These are phyloP conservation scores for Corythoichthys haematopterus DNA, from an alignment of 2,113 vertebrate species.

Conservation along the genomic window DNA sequence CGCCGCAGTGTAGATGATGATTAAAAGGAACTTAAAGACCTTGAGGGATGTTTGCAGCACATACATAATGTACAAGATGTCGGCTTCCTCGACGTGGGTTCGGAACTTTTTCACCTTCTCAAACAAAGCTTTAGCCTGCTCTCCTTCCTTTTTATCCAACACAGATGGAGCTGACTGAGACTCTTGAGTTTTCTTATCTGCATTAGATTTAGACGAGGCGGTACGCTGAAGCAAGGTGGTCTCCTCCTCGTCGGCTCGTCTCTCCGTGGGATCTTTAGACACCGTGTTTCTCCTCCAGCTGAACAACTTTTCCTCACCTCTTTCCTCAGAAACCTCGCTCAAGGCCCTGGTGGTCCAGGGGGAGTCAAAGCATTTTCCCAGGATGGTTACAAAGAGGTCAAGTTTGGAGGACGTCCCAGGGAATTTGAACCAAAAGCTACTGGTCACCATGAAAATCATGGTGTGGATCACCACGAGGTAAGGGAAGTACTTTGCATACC, in stretches of 20 bases:
- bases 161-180: slow-evolving; percentile 63
- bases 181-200: slow-evolving; percentile 72
- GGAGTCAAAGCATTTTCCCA: slow-evolving; percentile 85
- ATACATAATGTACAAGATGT: slow-evolving; percentile 83
- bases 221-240: slow-evolving; percentile 47
- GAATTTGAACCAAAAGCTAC: slow-evolving; percentile 92
- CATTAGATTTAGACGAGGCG: slow-evolving; percentile 56
- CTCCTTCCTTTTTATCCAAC: slow-evolving; percentile 85
- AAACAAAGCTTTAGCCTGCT: slow-evolving; percentile 88
- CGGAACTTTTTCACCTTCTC: slow-evolving; percentile 89
- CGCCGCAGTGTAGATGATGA: slow-evolving; percentile 75
- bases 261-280: slow-evolving; percentile 41
- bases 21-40: slow-evolving; percentile 78
- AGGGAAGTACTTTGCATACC: slow-evolving; percentile 89
- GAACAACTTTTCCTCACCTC: slow-evolving; percentile 50
- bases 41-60: slow-evolving; percentile 82
- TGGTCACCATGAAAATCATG: slow-evolving; percentile 84
- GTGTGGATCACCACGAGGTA: slow-evolving; percentile 88
- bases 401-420: slow-evolving; percentile 88
- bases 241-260: slow-evolving; percentile 45
- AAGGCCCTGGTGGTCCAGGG: slow-evolving; percentile 85
- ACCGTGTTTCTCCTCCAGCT: slow-evolving; percentile 55
- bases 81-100: slow-evolving; percentile 81
- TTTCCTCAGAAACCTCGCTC: slow-evolving; percentile 82
- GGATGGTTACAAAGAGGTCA: slow-evolving; percentile 84